Evolutionary conservation across 2,888 invertebrate species (phyloP), one percentile per base, ranked within the genome.

Genomic region (Scaptodrosophila latifasciaeformis): DNA sequence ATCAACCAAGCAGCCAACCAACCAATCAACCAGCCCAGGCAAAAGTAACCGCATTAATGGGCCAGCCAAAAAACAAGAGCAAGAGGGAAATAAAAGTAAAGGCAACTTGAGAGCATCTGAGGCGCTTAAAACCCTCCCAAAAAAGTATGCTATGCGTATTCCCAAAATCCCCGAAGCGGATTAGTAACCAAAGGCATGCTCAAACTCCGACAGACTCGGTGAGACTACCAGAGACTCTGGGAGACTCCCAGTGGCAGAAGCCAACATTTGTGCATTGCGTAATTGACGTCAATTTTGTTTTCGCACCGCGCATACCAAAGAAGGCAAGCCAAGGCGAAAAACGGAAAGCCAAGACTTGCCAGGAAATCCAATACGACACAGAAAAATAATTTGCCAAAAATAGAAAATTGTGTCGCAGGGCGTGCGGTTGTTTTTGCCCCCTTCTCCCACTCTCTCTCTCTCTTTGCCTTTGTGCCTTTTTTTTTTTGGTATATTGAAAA

Each of bases 211-310:
- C 4, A 3, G 12, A 5, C 12, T 31, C 31, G 2, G 30, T 18
- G 13, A 19, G 4, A 10, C 43, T 18, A 6, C 15, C 52, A n/a
- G 13, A 10, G n/a, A n/a, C n/a, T n/a, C 24, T 24, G 24, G 24
- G 3, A 24, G 24, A 24, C 39, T 12, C 19, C 27, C 4, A n/a
- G n/a, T n/a, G n/a, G n/a, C n/a, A n/a, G n/a, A n/a, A n/a, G n/a
- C 24, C 24, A 24, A 24, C 24, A 7, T 17, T 69, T 71, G 82
- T 81, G 78, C 72, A 81, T 72, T 82, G 84, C 82, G 85, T 86
- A 86, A 86, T 86, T 86, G 86, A 84, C 86, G 86, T 86, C 86
- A 86, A 86, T 86, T 86, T 85, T 81, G 84, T 84, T 85, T 86
- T 86, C 86, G 85, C 86, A 85, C 86, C 82, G 85, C 82, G 85